Conservation (phyloP, 2,113 vertebrate species). For the Hypomesus transpacificus region DNA sequence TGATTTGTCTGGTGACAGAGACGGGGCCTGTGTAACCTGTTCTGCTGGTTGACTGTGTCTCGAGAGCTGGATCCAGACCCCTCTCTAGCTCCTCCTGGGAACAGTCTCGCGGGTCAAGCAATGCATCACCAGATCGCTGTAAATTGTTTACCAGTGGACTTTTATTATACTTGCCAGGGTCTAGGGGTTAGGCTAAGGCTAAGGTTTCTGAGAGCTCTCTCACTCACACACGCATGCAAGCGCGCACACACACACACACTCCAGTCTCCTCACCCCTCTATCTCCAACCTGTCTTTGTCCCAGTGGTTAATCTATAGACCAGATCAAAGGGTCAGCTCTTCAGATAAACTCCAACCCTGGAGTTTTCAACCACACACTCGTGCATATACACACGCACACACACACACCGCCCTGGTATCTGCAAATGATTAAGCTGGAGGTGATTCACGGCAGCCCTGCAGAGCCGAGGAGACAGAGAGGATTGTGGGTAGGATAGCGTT, state of each 20-base stretch:
- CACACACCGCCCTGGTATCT: slow-evolving; percentile 36
- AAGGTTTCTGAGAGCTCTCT: slow-evolving; percentile 19
- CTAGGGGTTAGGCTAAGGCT: slow-evolving; percentile 49
- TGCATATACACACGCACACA: too few species aligned
- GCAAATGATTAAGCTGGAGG: slow-evolving; percentile 68
- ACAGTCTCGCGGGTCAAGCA: slow-evolving; percentile 32
- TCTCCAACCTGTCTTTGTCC: slow-evolving; percentile 45
- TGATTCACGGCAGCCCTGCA: slow-evolving; percentile 56
- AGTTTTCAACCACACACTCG: slow-evolving; percentile 35
- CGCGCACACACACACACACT: slow-evolving; percentile 10
- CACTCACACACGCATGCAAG: slow-evolving; percentile 9
- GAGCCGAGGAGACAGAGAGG: slow-evolving; percentile 31
- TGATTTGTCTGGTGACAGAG: background rate
- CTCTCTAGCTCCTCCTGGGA: slow-evolving; percentile 30
- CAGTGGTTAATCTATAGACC: slow-evolving; percentile 62
- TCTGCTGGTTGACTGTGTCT: background rate
- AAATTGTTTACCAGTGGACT: slow-evolving; percentile 48
- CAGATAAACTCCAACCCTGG: slow-evolving; percentile 65
- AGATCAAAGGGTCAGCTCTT: slow-evolving; percentile 69
- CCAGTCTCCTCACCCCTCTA: slow-evolving; percentile 9
- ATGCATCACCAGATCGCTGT: slow-evolving; percentile 49
- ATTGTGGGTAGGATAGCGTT: slow-evolving; percentile 37
- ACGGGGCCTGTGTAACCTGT: background rate
- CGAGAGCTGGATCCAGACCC: background rate
- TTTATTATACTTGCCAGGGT: slow-evolving; percentile 61